phyloP scores from a whole-genome alignment of 2,797 vertebrate genomes.

The Eospalax fontanierii region DNA sequence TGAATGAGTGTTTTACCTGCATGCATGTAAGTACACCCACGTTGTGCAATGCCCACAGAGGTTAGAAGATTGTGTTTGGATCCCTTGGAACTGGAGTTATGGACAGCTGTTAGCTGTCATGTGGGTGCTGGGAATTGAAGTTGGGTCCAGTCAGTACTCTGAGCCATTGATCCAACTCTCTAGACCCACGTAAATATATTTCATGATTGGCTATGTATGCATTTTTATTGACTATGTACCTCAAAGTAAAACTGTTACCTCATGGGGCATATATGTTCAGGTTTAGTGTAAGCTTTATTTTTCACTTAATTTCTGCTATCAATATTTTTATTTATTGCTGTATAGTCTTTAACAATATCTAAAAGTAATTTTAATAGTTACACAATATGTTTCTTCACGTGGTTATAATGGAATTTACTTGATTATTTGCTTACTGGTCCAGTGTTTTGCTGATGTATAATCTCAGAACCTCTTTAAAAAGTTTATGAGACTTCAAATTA shows the following conservation, averaged over 20 bases:
- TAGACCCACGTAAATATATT: background rate
- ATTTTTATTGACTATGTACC: background rate
- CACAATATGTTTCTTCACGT: slow-evolving; percentile 30
- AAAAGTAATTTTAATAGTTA: slow-evolving; percentile 39
- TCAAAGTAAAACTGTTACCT: background rate
- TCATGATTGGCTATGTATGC: background rate
- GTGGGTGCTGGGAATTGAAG: no score
- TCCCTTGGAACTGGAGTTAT: no score
- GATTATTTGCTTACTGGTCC: background rate
- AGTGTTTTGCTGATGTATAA: slow-evolving; percentile 13
- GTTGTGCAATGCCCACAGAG: no score
- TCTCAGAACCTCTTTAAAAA: slow-evolving; percentile 53
- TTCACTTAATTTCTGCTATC: background rate
- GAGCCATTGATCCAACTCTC: no score
- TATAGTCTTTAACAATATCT: slow-evolving; percentile 6
- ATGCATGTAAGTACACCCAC: no score
- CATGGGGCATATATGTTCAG: background rate
- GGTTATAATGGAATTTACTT: background rate
- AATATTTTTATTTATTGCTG: slow-evolving; percentile 48
- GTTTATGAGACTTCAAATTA: background rate
- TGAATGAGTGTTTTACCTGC: no score
- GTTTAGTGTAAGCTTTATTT: slow-evolving; percentile 18
- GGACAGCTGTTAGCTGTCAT: no score
- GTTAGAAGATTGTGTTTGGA: no score
- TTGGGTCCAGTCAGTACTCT: no score